Evolutionary conservation across 30 jellyfish, hydroid and myxozoan species (phyloP).

Genomic region (Clytia hemisphaerica): DNA sequence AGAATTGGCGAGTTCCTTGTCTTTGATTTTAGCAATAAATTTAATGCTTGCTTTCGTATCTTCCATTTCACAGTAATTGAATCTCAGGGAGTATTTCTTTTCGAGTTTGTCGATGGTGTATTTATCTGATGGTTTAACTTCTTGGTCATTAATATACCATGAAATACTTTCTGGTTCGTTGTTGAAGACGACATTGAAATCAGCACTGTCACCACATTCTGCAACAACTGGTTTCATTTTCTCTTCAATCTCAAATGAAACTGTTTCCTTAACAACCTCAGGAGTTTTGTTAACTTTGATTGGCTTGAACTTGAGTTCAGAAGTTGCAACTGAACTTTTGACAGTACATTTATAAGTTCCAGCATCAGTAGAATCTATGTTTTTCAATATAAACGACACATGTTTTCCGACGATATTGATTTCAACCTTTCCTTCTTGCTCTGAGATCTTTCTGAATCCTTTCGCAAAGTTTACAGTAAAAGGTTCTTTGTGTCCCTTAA

Average conservation of each 20-base stretch:
- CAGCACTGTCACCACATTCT: not conserved
- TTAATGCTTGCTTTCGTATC: not conserved
- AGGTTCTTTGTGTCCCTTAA: too few relatives aligned
- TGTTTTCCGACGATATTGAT: too few relatives aligned
- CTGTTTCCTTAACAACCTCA: too few relatives aligned
- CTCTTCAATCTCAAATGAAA: constrained; percentile 24
- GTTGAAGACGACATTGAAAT: not conserved
- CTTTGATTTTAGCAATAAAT: not conserved
- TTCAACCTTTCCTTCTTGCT: too few relatives aligned
- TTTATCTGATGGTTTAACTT: constrained; percentile 35
- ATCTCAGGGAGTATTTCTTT: not conserved
- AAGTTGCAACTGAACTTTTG: too few relatives aligned
- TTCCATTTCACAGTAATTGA: constrained; percentile 17
- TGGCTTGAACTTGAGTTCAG: too few relatives aligned
- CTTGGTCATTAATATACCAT: constrained; percentile 40
- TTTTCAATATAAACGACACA: too few relatives aligned
- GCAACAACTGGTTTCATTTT: not conserved
- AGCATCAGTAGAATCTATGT: too few relatives aligned
- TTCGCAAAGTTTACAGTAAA: too few relatives aligned
- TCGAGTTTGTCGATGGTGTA: constrained; percentile 22
- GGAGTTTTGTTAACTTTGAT: too few relatives aligned
- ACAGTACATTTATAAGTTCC: too few relatives aligned
- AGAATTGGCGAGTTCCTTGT: not conserved
- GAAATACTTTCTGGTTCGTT: not conserved
- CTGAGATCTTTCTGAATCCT: too few relatives aligned